Evolutionary conservation across 1,140 invertebrate species (phyloP), one percentile per base, ranked within the genome.

Genomic region (Delia radicum): DNA sequence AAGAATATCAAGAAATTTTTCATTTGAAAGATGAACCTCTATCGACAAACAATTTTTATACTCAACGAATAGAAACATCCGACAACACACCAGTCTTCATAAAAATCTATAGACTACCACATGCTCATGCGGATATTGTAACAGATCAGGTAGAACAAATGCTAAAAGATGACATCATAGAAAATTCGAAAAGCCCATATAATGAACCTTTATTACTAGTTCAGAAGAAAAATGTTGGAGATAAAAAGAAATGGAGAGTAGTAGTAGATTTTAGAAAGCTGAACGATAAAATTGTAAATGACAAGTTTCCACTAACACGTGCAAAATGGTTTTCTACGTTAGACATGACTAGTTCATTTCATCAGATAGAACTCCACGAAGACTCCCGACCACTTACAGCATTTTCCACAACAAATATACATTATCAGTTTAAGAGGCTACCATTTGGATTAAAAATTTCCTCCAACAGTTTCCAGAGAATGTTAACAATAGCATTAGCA

Each of bases 221-320:
- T 18, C 77, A 77, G 3, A 81, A 83, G 62, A 83, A 82, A 74
- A 73, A 28, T 10, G 78, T 79, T 37, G 79, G 74, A 26, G 15
- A 21, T 74, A 55, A 73, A 18, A 78, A 80, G 65, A 80, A 79
- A 76, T 82, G 79, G 79, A 72, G 87, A 65, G 48, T 88, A 7
- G 83, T 87, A 8, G 79, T 87, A 10, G 87, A 87, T 78, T 88
- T 83, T 74, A 61, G 84, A 62, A 85, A 85, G 76, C 61, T 88
- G 48, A 88, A 88, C 78, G 80, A 86, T 61, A 79, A 80, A 46
- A 87, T 85, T 13, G 79, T 87, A 27, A 80, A 80, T 7, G 89
- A 91, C 79, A 80, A 77, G 46, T 91, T 87, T 79, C 90, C 90
- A 7, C 76, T 90, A 29, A 87, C 88, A 8, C 80, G 80, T 7